Evolutionary conservation across 2,888 invertebrate genomes (phyloP).

Genomic region (Lycophotia porphyrea): DNA sequence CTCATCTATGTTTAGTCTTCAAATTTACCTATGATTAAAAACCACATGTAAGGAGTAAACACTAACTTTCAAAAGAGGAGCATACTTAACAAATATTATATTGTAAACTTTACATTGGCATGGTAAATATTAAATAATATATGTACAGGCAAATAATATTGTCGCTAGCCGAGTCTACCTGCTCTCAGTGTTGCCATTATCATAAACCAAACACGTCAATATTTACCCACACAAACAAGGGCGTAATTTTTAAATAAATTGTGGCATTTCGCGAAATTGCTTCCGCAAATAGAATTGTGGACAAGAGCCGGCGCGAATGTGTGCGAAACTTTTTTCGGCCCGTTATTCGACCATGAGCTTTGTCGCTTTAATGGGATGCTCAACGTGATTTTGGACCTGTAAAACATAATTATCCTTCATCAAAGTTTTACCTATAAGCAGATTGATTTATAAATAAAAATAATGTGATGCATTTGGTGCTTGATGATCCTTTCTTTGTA

Average conservation of each 20-base stretch:
- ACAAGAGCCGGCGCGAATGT: constrained; percentile 84
- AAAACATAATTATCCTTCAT: constrained; percentile 51
- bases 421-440: background rate
- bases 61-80: constrained; percentile 88
- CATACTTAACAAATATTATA: constrained; percentile 89
- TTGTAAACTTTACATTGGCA: constrained; percentile 89
- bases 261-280: constrained; percentile 90
- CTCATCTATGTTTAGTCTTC: constrained; percentile 79
- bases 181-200: constrained; percentile 89
- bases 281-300: constrained; percentile 89
- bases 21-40: constrained; percentile 89
- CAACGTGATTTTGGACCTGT: constrained; percentile 57
- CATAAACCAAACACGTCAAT: constrained; percentile 91
- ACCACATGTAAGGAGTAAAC: constrained; percentile 85
- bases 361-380: constrained; percentile 71
- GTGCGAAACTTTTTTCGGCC: constrained; percentile 84
- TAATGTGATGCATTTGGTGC: constrained; percentile 13
- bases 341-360: constrained; percentile 78
- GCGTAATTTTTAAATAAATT: constrained; percentile 91
- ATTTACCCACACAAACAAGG: constrained; percentile 90
- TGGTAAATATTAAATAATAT: constrained; percentile 90
- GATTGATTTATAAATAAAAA: background rate
- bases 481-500: constrained; percentile 17
- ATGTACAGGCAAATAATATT: constrained; percentile 87
- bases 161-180: constrained; percentile 87